Conservation (phyloP, 2,113 vertebrate genomes). For the Henicopernis longicauda region DNA sequence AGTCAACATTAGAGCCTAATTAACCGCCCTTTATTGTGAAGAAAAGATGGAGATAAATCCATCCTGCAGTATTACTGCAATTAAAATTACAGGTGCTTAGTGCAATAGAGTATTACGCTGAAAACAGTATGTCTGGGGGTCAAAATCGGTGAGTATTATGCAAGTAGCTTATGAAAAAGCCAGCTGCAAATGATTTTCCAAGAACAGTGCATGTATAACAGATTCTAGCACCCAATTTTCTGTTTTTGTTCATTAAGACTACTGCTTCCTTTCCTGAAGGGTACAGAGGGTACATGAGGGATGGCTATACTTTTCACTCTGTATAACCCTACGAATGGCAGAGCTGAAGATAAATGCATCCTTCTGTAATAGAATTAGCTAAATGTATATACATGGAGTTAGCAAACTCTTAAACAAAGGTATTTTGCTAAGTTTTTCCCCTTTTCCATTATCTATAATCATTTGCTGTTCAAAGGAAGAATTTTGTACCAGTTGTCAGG, state of each 20-base stretch:
- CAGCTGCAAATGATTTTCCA: neutral
- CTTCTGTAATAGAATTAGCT: neutral
- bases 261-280: neutral
- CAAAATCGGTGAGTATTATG: neutral
- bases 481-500: neutral
- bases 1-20: neutral
- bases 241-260: neutral
- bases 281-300: neutral
- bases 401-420: neutral
- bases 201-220: neutral
- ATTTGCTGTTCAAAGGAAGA: neutral
- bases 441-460: neutral
- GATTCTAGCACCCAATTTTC: neutral
- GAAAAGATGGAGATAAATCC: neutral
- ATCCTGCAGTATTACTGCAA: neutral
- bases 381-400: neutral
- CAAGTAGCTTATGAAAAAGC: neutral
- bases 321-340: neutral
- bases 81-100: neutral
- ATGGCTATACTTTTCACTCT: neutral
- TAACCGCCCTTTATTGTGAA: neutral
- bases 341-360: neutral
- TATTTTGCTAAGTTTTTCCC: neutral
- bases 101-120: neutral
- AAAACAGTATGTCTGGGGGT: neutral